Evolutionary conservation across 2,797 vertebrate species (phyloP).

Genomic region (Crotalus adamanteus): DNA sequence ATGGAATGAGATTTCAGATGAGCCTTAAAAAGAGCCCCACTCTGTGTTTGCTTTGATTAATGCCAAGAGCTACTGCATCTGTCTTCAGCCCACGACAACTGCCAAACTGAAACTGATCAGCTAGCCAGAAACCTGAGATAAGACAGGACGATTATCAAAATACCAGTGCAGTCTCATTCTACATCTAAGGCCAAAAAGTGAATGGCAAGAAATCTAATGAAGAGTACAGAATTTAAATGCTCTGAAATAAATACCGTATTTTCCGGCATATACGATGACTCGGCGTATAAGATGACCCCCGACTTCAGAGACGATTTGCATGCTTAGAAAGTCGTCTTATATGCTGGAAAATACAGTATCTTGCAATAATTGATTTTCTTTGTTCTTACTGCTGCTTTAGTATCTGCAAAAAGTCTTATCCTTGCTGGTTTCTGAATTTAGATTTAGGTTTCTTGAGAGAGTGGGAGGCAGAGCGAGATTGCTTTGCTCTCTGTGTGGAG

Average conservation of each 20-base stretch:
- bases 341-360: not conserved
- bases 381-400: not conserved
- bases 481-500: not conserved
- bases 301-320: too few species aligned
- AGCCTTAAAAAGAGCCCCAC: not conserved
- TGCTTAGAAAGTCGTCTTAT: too few species aligned
- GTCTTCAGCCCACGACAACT: not conserved
- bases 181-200: not conserved
- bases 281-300: too few species aligned
- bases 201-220: not conserved
- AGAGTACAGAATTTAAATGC: not conserved
- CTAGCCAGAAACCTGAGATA: not conserved
- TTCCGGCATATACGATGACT: too few species aligned
- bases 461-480: not conserved
- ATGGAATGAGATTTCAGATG: not conserved
- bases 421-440: not conserved
- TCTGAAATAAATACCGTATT: not conserved
- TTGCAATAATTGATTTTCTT: not conserved
- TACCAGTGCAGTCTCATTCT: not conserved
- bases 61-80: not conserved
- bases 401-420: not conserved
- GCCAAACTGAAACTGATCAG: not conserved
- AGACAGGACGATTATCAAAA: not conserved
- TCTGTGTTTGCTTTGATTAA: not conserved
- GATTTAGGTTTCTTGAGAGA: not conserved